Evolutionary conservation across 2,797 vertebrate species (phyloP).

Genomic region (Siniperca obscura): DNA sequence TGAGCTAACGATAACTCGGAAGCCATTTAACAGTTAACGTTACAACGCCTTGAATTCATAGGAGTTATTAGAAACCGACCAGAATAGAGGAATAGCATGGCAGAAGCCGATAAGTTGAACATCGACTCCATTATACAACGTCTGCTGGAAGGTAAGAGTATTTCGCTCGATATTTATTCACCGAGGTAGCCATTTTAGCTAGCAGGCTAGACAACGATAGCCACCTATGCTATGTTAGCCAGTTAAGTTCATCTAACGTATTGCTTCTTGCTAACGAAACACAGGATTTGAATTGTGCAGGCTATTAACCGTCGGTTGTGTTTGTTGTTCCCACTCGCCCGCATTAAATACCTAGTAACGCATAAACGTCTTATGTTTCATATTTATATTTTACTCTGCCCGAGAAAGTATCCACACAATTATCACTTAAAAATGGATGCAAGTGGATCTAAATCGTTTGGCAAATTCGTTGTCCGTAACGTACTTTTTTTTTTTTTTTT

Average conservation of each 20-base stretch:
- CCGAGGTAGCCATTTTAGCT: conserved; percentile 77
- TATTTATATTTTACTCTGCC: background rate
- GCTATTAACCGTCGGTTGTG: background rate
- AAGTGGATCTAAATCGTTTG: background rate
- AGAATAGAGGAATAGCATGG: conserved; percentile 80
- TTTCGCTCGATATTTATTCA: conserved; percentile 63
- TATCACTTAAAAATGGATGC: background rate
- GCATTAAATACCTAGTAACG: background rate
- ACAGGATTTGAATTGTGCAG: background rate
- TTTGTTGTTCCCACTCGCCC: background rate
- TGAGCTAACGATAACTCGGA: conserved; percentile 66
- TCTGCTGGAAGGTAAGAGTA: conserved; percentile 87
- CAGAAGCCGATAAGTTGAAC: conserved; percentile 88
- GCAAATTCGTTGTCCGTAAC: background rate
- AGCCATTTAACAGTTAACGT: conserved; percentile 33
- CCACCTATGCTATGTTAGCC: conserved; percentile 28
- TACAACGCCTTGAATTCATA: conserved; percentile 15
- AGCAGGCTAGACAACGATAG: conserved; percentile 62
- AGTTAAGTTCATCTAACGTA: conserved; percentile 22
- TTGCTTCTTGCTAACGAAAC: conserved; percentile 2
- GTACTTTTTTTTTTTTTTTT: too few relatives aligned
- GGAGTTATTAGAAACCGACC: conserved; percentile 37
- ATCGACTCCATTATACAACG: conserved; percentile 90
- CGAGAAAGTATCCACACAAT: background rate
- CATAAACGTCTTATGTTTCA: background rate